Evolutionary conservation across 2,113 vertebrate species (phyloP).

Genomic region (Toxotes chatareus): DNA sequence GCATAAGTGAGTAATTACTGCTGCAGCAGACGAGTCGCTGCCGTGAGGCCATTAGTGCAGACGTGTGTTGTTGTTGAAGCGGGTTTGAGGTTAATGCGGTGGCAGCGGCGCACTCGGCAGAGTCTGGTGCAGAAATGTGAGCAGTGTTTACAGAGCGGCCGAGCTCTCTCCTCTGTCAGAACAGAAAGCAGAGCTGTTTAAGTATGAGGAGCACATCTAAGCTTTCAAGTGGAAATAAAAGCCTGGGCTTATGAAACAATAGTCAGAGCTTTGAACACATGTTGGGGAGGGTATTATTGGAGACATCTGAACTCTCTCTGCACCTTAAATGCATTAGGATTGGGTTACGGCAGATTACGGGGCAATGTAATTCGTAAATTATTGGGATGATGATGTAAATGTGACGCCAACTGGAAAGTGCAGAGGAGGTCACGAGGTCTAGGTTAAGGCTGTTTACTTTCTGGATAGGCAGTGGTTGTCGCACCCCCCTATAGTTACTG

Average conservation of each 20-base stretch:
- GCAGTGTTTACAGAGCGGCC: conserved; percentile 23
- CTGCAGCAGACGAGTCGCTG: conserved; percentile 33
- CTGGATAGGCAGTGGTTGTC: background rate
- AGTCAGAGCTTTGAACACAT: conserved; percentile 59
- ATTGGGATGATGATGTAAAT: conserved; percentile 17
- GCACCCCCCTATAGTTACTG: no score
- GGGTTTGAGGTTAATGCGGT: conserved; percentile 32
- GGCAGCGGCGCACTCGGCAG: background rate
- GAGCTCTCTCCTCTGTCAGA: conserved; percentile 6
- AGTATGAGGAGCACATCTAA: conserved; percentile 53
- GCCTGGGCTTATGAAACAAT: conserved; percentile 59
- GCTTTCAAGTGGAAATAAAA: conserved; percentile 68
- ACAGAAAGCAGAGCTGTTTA: conserved; percentile 36
- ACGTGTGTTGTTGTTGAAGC: conserved; percentile 27
- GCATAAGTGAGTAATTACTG: conserved; percentile 64
- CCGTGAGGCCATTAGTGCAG: conserved; percentile 56
- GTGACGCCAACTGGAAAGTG: conserved; percentile 20
- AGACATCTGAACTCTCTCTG: conserved; percentile 61
- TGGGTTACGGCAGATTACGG: conserved; percentile 45
- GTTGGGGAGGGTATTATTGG: conserved; percentile 34
- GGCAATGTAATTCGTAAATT: conserved; percentile 20
- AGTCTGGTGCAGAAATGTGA: conserved; percentile 56
- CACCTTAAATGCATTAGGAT: conserved; percentile 56
- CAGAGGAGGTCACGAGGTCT: background rate
- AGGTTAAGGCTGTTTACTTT: background rate